phyloP scores from a whole-genome alignment of 1,140 invertebrate genomes.

The Leptoteleia sp. region DNA sequence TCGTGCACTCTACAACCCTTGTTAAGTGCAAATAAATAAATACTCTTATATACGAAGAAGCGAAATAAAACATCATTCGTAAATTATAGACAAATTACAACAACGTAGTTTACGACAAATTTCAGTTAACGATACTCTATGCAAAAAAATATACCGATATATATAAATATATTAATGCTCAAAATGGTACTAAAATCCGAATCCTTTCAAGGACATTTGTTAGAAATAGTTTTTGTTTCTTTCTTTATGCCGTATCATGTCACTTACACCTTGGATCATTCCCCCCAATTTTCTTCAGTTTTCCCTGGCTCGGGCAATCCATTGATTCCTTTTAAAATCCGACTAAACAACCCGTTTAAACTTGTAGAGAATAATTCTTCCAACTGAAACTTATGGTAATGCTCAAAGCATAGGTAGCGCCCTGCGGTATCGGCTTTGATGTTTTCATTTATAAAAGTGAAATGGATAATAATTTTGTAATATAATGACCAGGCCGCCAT shows the following conservation, averaged over 20 bases:
- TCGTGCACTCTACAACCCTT: constrained; percentile 51
- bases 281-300: constrained; percentile 2
- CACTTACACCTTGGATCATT: constrained; percentile 19
- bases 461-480: too few species aligned
- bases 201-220: constrained; percentile 19
- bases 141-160: constrained; percentile 11
- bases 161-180: constrained; percentile 10
- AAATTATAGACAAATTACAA: constrained; percentile 75
- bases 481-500: too few species aligned
- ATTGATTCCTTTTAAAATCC: too few species aligned
- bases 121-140: constrained; percentile 21
- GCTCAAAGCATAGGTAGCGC: too few species aligned
- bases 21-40: constrained; percentile 61
- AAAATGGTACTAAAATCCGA: constrained; percentile 24
- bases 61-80: constrained; percentile 74
- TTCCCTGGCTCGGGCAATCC: too few species aligned
- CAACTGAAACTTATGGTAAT: too few species aligned
- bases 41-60: constrained; percentile 61
- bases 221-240: constrained; percentile 20
- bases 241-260: constrained; percentile 12
- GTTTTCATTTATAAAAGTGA: too few species aligned
- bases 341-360: too few species aligned
- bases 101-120: constrained; percentile 47
- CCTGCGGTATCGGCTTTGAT: too few species aligned
- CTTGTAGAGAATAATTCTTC: too few species aligned